Evolutionary conservation across 2,797 vertebrate genomes (phyloP), one percentile per base, ranked within the genome.

Genomic region (Enteromius fasciolatus): DNA sequence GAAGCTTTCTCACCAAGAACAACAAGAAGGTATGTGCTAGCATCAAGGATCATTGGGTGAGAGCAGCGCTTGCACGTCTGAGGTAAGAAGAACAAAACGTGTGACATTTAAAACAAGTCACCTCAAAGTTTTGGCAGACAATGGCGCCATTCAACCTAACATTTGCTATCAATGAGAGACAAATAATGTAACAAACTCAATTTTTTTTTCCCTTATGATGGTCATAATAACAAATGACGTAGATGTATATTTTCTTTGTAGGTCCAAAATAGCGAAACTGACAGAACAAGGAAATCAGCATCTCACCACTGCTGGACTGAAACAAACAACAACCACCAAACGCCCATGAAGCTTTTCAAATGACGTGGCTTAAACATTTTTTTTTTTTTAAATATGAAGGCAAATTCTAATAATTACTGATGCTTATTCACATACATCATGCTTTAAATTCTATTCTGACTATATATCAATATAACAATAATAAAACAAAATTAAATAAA

Each of bases 21-120:
- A 88, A 91, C 11, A 83, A 12, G 0, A 83, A 87, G 78, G 44
- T 94, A 0, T 94, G 94, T 66, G 91, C 85, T 0, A 88, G 41
- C 3, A 31, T 4, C 0, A 25, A 83, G 15, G 91, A 93, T 11
- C 12, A 75, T 31, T 94, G 94, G 94, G 94, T 94, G 87, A 92
- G 31, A 67, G 72, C 8, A 17, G 2, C 7, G 20, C 87, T 94
- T 67, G 12, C 44, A 1, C 80, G 14, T 52, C 89, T 95, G 84
- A 93, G 94, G 94, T 95, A 90, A 41, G 25, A 36, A 63, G 28
- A 12, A 74, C 23, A 63, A 23, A 54, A n/a, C 11, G 61, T 52
- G 18, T 41, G 33, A 68, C 48, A 48, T 63, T 83, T 54, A 74
- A 50, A 44, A 25, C 18, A 39, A 57, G 44, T 67, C 61, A 23